phyloP scores from a whole-genome alignment of 2,113 vertebrate genomes.

The Geococcyx californianus region DNA sequence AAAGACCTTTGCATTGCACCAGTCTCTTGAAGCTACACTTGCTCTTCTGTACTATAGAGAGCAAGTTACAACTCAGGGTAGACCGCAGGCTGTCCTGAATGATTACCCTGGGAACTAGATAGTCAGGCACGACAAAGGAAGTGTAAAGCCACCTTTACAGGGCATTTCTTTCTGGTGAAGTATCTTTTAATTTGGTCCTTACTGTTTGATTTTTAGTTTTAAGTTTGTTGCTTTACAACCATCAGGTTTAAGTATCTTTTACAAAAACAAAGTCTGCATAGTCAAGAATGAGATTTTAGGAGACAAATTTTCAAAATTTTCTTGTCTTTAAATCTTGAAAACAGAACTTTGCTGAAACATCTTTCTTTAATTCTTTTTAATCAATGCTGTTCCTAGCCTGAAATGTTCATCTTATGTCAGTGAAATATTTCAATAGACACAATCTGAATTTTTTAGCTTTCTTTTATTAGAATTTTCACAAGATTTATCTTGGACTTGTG shows the following conservation, averaged over 20 bases:
- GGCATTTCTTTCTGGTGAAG: background rate
- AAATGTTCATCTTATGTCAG: background rate
- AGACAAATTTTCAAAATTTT: background rate
- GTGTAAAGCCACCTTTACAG: fast-evolving
- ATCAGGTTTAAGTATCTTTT: background rate
- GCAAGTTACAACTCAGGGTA: background rate
- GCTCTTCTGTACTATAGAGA: background rate
- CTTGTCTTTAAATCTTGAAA: background rate
- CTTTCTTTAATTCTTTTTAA: background rate
- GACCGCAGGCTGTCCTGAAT: background rate
- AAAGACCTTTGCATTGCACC: background rate
- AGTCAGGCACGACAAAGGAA: background rate
- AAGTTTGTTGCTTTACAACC: background rate
- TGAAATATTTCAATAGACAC: background rate
- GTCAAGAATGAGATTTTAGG: background rate
- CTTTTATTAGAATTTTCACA: background rate
- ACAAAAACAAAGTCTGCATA: background rate
- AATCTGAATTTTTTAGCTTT: background rate
- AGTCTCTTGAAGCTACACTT: background rate
- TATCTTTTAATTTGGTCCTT: background rate
- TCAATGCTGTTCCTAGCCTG: background rate
- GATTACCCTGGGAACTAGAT: background rate
- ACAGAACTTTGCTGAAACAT: background rate
- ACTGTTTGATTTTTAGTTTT: background rate
- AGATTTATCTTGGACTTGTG: background rate